These are phyloP conservation scores for Coregonus ussuriensis DNA, from an alignment of 2,797 vertebrate genomes.

Conservation along the genomic window DNA sequence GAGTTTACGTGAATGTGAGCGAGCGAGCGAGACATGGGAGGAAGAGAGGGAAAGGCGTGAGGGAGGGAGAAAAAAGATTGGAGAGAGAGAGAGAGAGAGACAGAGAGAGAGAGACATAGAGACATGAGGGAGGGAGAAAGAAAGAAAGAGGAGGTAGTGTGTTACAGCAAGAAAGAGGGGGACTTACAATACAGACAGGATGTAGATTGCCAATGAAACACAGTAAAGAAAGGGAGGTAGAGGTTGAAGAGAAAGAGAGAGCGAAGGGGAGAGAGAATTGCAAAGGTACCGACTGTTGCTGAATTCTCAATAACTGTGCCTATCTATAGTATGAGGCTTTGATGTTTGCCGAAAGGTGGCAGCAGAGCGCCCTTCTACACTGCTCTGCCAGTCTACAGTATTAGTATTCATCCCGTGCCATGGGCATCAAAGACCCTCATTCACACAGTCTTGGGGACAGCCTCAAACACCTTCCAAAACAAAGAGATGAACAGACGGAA, in stretches of 20 bases:
- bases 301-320: no score
- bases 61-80: background rate
- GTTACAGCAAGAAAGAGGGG: background rate
- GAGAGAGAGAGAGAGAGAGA: background rate
- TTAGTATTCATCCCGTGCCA: constrained; percentile 55
- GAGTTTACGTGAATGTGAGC: background rate
- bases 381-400: constrained; percentile 14
- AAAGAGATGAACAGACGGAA: constrained; percentile 37
- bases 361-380: constrained; percentile 30
- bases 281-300: background rate
- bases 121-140: background rate
- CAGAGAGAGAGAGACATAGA: no score
- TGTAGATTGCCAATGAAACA: background rate
- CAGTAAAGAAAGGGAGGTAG: background rate
- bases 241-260: background rate
- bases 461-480: constrained; percentile 47
- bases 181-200: background rate
- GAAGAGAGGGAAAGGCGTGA: background rate
- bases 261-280: background rate
- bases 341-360: constrained; percentile 27
- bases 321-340: background rate
- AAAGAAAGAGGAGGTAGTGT: background rate
- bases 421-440: constrained; percentile 38
- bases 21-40: background rate
- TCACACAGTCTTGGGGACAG: constrained; percentile 42